Conservation (phyloP, 2,888 invertebrate genomes). For the Pyrrhia umbra region DNA sequence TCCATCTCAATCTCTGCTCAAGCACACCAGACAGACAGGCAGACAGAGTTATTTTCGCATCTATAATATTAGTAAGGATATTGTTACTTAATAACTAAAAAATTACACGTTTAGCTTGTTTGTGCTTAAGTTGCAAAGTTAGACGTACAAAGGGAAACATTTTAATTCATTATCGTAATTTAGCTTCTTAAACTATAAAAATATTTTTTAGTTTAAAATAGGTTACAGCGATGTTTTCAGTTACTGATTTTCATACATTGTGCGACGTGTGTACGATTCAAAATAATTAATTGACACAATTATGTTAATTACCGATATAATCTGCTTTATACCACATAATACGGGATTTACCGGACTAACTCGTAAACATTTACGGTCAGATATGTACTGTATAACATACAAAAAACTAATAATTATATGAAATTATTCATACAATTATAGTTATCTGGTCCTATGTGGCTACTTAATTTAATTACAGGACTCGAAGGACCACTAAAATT, state of each 20-base stretch:
- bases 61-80: no score
- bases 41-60: no score
- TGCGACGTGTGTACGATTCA: neutral
- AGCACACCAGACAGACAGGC: no score
- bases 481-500: slow-evolving; percentile 49
- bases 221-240: neutral
- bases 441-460: slow-evolving; percentile 43
- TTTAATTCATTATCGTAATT: no score
- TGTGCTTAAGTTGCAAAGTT: no score
- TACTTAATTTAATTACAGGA: slow-evolving; percentile 44
- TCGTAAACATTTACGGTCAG: slow-evolving; percentile 54
- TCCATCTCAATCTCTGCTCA: no score
- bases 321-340: slow-evolving; percentile 38
- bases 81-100: no score
- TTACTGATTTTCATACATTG: slow-evolving; percentile 3
- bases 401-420: slow-evolving; percentile 31
- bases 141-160: no score
- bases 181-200: no score
- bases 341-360: slow-evolving; percentile 34
- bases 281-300: slow-evolving; percentile 46
- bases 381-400: neutral
- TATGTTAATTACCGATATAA: slow-evolving; percentile 51
- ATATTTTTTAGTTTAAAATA: neutral
- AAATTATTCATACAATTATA: slow-evolving; percentile 43
- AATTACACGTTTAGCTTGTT: no score